These are phyloP conservation scores for Haliclona indistincta DNA, from an alignment of 37 sponge, comb jelly and placozoan genomes.

Conservation along the genomic window DNA sequence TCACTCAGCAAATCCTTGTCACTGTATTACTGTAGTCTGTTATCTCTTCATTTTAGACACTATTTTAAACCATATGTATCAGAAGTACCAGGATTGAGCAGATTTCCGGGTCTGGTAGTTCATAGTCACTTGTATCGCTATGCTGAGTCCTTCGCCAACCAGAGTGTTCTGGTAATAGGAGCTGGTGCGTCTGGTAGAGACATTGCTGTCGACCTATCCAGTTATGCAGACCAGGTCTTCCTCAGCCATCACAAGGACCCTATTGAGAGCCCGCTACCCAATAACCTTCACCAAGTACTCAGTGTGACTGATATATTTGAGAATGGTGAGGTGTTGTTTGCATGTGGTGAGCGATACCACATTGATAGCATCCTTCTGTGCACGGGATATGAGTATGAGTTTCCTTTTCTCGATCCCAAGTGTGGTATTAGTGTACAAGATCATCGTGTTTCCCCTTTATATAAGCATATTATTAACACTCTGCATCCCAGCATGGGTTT, in stretches of 20 bases:
- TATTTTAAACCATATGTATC: slow-evolving; percentile 41
- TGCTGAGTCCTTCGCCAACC: slow-evolving; percentile 27
- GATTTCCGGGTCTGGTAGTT: slow-evolving; percentile 51
- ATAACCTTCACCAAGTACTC: slow-evolving; percentile 46
- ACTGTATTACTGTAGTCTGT: background rate
- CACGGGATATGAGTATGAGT: slow-evolving; percentile 72
- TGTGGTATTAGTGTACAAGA: slow-evolving; percentile 40
- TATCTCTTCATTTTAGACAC: slow-evolving; percentile 41
- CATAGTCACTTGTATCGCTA: slow-evolving; percentile 79
- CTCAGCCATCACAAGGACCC: slow-evolving; percentile 19
- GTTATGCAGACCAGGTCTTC: slow-evolving; percentile 32
- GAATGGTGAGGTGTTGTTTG: slow-evolving; percentile 36
- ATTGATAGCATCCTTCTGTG: slow-evolving; percentile 63
- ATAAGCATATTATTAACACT: slow-evolving; percentile 76
- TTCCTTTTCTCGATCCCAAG: slow-evolving; percentile 63
- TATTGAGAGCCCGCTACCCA: slow-evolving; percentile 11
- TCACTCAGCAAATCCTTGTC: background rate
- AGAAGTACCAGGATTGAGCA: slow-evolving; percentile 38
- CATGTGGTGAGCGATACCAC: slow-evolving; percentile 8
- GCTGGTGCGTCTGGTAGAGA: slow-evolving; percentile 71
- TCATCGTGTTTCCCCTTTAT: slow-evolving; percentile 50
- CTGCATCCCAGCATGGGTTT: slow-evolving; percentile 66
- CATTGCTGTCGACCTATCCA: slow-evolving; percentile 47
- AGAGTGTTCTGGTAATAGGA: slow-evolving; percentile 71
- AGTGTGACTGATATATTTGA: background rate